Base-by-base conservation (phyloP, 1,140 invertebrate genomes). In the Papilio helenus region DNA sequence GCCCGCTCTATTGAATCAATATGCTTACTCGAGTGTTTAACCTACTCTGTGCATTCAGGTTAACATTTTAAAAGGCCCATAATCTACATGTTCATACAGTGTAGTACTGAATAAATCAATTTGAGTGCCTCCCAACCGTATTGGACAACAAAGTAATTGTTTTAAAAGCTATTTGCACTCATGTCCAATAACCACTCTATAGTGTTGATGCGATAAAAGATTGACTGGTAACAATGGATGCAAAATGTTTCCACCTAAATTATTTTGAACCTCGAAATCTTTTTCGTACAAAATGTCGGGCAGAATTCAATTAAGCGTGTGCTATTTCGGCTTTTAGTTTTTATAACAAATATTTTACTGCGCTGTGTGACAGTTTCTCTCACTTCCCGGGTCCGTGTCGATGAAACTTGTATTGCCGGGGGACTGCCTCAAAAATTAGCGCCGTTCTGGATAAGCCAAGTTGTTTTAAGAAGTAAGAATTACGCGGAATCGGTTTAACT, bases 151-250 rank as follows among this genome's bases (percentile, higher is more conserved):
- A 77, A 81, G 82, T 90, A 89, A 92, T 91, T 90, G 88, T 88
- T 91, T 90, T 92, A 89, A 91, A 92, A 92, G 89, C 89, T 90
- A 88, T 77, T 90, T 83, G 76, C 80, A 82, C 77, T 76, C 80
- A 84, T 87, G 83, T 82, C 73, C 80, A 84, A 82, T 85, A 86
- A 82, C 79, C 84, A 79, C 82, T 89, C 81, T 78, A 85, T 83
- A 86, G 79, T 79, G 72, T 78, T 44, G 46, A 65, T 72, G 80
- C 49, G 49, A 76, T 81, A 74, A 65, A 83, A 81, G 82, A 79
- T 81, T 83, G 80, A 81, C 71, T 61, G 79, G 71, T 20, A 72
- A 72, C 71, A 72, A 72, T 72, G 71, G 71, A n/a, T 72, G 39
- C 18, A 44, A 44, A 72, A 72, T 44, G 20, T 72, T 72, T 44